Percentiles rank a stretch among this genome's conserved stretches.
phyloP scores from a whole-genome alignment of 35 echinoderm and acorn worm species.

The Apostichopus japonicus region DNA sequence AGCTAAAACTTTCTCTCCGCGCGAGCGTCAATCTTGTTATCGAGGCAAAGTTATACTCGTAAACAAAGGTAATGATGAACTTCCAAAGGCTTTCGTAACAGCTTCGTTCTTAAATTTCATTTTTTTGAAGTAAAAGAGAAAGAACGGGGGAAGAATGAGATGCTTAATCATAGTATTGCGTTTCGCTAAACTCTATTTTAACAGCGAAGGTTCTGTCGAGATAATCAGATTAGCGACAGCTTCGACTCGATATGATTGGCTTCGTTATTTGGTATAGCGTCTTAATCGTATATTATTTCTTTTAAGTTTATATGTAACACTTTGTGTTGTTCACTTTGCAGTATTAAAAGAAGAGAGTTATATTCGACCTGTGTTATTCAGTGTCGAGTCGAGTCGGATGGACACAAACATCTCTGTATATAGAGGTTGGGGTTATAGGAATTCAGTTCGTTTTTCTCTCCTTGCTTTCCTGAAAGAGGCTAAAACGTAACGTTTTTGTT shows the following conservation, averaged over 20 bases:
- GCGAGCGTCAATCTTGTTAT: too few relatives aligned
- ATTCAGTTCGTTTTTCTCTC: too few relatives aligned
- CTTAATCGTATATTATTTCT: not conserved
- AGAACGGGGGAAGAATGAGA: not conserved
- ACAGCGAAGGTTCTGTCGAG: not conserved
- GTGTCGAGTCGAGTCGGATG: too few relatives aligned
- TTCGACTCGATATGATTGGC: not conserved
- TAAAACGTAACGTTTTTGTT: too few relatives aligned
- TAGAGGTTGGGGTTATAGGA: too few relatives aligned
- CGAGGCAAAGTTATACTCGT: too few relatives aligned
- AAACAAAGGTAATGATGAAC: not conserved
- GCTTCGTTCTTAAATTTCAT: not conserved
- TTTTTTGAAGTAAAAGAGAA: not conserved
- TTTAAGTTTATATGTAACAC: not conserved
- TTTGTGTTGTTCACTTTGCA: too few relatives aligned
- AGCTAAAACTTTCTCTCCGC: too few relatives aligned
- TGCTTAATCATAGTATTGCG: not conserved
- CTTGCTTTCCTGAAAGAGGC: too few relatives aligned
- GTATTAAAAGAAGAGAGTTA: too few relatives aligned
- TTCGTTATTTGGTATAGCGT: not conserved
- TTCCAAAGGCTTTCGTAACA: not conserved
- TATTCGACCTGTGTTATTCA: too few relatives aligned
- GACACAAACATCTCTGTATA: too few relatives aligned
- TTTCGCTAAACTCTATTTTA: constrained; percentile 19
- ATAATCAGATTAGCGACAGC: constrained; percentile 5